Evolutionary conservation across 2,113 vertebrate genomes (phyloP).

Genomic region (Oceanodroma tethys): DNA sequence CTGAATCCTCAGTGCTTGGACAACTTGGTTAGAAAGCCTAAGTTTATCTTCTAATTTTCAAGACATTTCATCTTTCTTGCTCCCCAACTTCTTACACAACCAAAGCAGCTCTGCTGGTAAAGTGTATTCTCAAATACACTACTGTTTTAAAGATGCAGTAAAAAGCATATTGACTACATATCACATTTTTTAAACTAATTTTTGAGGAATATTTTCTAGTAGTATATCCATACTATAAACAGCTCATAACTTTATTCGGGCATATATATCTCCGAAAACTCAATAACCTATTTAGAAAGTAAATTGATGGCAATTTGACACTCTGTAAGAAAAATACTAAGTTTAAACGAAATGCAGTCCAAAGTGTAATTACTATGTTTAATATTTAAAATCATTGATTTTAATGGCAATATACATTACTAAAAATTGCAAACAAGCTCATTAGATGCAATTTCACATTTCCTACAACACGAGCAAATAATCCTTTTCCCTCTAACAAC

Average conservation of each 20-base stretch:
- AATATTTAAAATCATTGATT: slow-evolving; percentile 6
- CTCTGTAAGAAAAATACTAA: background rate
- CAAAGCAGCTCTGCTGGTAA: background rate
- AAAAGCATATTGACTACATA: background rate
- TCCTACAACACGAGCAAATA: background rate
- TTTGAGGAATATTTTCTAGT: background rate
- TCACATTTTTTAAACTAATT: background rate
- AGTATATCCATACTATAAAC: background rate
- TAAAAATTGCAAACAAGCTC: background rate
- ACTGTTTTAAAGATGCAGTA: background rate
- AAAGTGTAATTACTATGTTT: background rate
- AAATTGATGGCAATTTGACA: background rate
- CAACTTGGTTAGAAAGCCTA: background rate
- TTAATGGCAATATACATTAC: background rate
- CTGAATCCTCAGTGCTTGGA: background rate
- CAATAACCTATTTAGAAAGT: background rate
- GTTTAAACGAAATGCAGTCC: background rate
- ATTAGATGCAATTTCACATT: background rate
- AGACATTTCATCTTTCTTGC: background rate
- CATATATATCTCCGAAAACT: background rate
- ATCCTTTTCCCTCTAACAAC: background rate
- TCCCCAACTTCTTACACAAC: background rate
- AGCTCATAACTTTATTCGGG: background rate
- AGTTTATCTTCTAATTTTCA: background rate
- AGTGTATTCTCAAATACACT: background rate